These are phyloP conservation scores for Lapara coniferarum DNA, from an alignment of 2,888 invertebrate species.

Conservation along the genomic window DNA sequence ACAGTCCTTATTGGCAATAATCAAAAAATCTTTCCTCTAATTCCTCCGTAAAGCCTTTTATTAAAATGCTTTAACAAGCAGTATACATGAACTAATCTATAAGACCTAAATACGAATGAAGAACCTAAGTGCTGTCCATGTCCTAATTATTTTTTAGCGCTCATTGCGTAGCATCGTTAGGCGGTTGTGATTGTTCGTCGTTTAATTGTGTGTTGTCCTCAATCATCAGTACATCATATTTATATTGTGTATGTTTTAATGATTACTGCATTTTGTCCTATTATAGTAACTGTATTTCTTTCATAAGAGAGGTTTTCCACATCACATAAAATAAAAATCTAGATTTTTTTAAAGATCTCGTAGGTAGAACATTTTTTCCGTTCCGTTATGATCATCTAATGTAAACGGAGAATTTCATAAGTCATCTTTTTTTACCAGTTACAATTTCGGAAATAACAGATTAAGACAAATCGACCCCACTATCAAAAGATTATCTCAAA, in stretches of 20 bases:
- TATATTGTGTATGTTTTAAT: neutral
- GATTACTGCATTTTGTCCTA: neutral
- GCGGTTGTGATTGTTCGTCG: neutral
- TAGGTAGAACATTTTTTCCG: too few relatives aligned
- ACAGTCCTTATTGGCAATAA: too few relatives aligned
- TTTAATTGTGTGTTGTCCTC: conserved; percentile 10
- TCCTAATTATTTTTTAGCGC: conserved; percentile 11
- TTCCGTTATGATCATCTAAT: too few relatives aligned
- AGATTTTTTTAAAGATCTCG: too few relatives aligned
- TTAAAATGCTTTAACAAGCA: neutral
- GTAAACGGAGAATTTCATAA: too few relatives aligned
- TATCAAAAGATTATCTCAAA: neutral
- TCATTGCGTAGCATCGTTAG: neutral
- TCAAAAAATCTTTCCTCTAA: too few relatives aligned
- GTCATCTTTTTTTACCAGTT: too few relatives aligned
- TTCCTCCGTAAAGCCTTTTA: neutral
- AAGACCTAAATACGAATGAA: neutral
- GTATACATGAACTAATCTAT: neutral
- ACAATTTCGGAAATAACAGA: neutral
- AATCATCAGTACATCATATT: conserved; percentile 7
- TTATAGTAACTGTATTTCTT: too few relatives aligned
- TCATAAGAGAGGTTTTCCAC: too few relatives aligned
- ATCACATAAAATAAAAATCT: too few relatives aligned
- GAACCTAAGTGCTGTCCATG: conserved; percentile 7
- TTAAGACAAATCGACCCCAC: neutral